Evolutionary conservation across 2,797 vertebrate genomes (phyloP).

Genomic region (Diplodus puntazzo): DNA sequence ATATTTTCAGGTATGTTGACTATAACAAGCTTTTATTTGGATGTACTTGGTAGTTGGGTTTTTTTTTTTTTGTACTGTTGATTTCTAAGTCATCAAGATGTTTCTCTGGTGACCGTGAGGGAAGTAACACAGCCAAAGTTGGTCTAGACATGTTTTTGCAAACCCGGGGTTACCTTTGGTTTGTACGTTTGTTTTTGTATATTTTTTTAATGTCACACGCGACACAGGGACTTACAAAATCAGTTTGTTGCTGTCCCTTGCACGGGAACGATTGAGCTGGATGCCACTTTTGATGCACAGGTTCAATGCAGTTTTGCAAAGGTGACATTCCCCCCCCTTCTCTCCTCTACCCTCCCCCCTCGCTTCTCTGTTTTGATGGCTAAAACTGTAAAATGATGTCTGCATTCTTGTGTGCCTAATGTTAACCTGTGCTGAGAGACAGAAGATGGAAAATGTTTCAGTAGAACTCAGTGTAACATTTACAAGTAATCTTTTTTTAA

Average conservation of each 20-base stretch:
- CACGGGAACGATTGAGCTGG: conserved; percentile 37
- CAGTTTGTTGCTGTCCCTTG: conserved; percentile 34
- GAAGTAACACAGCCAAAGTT: conserved; percentile 47
- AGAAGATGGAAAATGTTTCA: conserved; percentile 76
- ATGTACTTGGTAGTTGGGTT: conserved; percentile 42
- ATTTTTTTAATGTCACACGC: conserved; percentile 66
- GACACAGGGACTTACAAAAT: conserved; percentile 42
- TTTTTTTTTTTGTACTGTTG: conserved; percentile 59
- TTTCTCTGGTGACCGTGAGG: conserved; percentile 48
- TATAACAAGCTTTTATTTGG: conserved; percentile 57
- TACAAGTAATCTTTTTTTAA: conserved; percentile 83
- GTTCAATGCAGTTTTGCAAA: conserved; percentile 65
- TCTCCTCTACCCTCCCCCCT: conserved; percentile 1
- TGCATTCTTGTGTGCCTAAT: conserved; percentile 85
- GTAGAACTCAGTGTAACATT: conserved; percentile 83
- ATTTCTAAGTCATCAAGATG: conserved; percentile 41
- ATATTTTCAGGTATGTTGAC: conserved; percentile 68
- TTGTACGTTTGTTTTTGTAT: conserved; percentile 33
- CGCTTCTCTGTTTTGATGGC: conserved; percentile 55
- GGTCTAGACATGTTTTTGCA: conserved; percentile 54
- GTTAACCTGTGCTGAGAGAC: conserved; percentile 78
- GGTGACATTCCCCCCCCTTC: conserved; percentile 22
- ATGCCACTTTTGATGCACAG: conserved; percentile 50
- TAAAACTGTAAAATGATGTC: conserved; percentile 74
- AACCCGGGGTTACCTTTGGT: conserved; percentile 25